These are phyloP conservation scores for Heterodera carotae DNA, from an alignment of 1,140 invertebrate genomes.

Conservation along the genomic window DNA sequence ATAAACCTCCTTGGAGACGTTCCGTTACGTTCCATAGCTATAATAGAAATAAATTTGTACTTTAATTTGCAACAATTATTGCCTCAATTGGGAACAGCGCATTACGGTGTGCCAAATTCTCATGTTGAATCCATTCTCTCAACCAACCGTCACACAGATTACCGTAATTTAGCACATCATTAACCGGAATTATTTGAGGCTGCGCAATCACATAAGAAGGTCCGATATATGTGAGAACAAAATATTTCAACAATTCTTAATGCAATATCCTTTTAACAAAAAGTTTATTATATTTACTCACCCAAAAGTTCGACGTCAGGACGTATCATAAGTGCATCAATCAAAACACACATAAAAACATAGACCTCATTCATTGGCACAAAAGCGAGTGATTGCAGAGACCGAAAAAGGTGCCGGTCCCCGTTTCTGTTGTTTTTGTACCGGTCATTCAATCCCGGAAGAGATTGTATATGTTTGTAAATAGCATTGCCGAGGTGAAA, in stretches of 20 bases:
- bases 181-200: background rate
- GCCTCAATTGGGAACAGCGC: constrained; percentile 23
- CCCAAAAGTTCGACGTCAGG: background rate
- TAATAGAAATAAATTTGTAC: background rate
- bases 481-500: constrained; percentile 21
- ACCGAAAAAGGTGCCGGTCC: background rate
- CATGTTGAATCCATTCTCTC: constrained; percentile 8
- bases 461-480: constrained; percentile 3
- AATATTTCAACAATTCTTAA: constrained; percentile 10
- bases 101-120: constrained; percentile 3
- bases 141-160: background rate
- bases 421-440: background rate
- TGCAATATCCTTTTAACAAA: background rate
- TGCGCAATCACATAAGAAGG: background rate
- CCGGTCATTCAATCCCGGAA: constrained; percentile 1
- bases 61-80: background rate
- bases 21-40: constrained; percentile 18
- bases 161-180: constrained; percentile 8
- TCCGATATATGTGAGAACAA: constrained; percentile 11
- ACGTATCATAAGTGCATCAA: constrained; percentile 1
- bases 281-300: background rate
- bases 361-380: constrained; percentile 17
- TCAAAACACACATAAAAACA: constrained; percentile 12
- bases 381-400: constrained; percentile 10
- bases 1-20: background rate